Evolutionary conservation across 1,140 invertebrate genomes (phyloP).

Genomic region (Berghia stephanieae): DNA sequence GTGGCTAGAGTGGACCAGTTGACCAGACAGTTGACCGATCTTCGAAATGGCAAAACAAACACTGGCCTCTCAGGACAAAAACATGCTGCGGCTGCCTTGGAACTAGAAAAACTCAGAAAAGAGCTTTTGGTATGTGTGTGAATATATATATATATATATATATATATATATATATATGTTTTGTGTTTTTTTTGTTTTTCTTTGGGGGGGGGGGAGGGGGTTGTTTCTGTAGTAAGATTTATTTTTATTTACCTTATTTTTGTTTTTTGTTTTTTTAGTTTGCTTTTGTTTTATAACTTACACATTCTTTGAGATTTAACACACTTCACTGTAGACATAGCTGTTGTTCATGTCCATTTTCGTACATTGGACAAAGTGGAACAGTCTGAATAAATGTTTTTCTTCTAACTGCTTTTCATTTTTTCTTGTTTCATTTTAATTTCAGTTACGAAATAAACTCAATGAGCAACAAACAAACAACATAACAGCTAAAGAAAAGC

Average conservation of each 20-base stretch:
- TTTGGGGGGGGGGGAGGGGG: too few species aligned
- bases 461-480: constrained; percentile 92
- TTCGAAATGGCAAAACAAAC: constrained; percentile 71
- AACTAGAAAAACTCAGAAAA: constrained; percentile 85
- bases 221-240: neutral
- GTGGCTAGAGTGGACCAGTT: constrained; percentile 95
- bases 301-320: neutral
- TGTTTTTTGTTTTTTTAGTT: neutral
- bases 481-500: constrained; percentile 85
- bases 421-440: constrained; percentile 34
- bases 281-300: neutral
- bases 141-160: neutral
- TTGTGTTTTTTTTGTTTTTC: too few species aligned
- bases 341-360: too few species aligned
- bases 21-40: constrained; percentile 90
- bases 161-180: too few species aligned
- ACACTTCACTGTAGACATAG: neutral
- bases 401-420: too few species aligned
- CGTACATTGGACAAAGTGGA: too few species aligned
- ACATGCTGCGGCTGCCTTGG: constrained; percentile 74
- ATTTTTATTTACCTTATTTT: neutral
- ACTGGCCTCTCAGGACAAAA: constrained; percentile 42
- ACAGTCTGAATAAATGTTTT: too few species aligned
- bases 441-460: constrained; percentile 93
- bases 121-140: constrained; percentile 85